Evolutionary conservation across 1,140 invertebrate species (phyloP).

Genomic region (Xylocopa sonorina): DNA sequence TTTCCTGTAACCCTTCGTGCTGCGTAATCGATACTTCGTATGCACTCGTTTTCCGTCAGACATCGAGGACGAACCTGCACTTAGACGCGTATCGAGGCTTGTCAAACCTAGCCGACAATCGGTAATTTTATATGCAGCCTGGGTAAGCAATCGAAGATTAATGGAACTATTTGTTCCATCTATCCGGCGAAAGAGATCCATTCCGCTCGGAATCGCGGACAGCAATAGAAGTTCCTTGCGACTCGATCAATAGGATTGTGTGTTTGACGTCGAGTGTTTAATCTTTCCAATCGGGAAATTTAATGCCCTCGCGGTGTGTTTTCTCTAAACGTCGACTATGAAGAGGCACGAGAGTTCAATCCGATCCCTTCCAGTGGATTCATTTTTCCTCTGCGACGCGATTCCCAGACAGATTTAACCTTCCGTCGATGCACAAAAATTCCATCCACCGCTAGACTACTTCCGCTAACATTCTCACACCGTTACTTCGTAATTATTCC

Average conservation of each 20-base stretch:
- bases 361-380: conserved; percentile 26
- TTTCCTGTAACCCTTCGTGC: background rate
- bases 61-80: too few relatives aligned
- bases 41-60: too few relatives aligned
- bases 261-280: conserved; percentile 42
- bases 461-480: too few relatives aligned
- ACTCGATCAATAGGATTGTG: conserved; percentile 21
- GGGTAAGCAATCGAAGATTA: too few relatives aligned
- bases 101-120: too few relatives aligned
- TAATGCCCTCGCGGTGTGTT: conserved; percentile 24
- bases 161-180: background rate
- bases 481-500: too few relatives aligned
- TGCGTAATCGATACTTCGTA: too few relatives aligned
- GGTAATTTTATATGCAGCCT: too few relatives aligned
- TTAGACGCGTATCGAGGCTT: too few relatives aligned
- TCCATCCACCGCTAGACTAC: too few relatives aligned
- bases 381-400: background rate
- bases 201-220: background rate
- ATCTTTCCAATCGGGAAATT: conserved; percentile 20
- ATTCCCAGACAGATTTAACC: background rate
- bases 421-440: background rate
- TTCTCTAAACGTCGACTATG: conserved; percentile 26
- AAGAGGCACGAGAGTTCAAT: conserved; percentile 21
- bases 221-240: background rate
- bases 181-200: background rate